Percentiles rank a stretch among this genome's conserved stretches.
Conservation (phyloP, 2,888 invertebrate genomes). For the Leuctra nigra region DNA sequence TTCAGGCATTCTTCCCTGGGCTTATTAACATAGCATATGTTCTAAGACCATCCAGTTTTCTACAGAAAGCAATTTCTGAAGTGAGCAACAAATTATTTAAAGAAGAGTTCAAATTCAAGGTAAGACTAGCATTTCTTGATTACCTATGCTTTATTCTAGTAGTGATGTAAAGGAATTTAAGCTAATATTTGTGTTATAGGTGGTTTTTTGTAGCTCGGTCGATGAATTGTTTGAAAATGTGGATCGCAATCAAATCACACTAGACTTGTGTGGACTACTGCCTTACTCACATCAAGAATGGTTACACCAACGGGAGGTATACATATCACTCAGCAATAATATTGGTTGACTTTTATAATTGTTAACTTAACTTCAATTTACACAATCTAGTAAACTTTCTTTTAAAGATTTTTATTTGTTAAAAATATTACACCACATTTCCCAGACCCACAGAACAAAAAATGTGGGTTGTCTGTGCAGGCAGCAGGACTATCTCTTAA, state of each 20-base stretch:
- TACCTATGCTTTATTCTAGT: too few relatives aligned
- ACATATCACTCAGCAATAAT: too few relatives aligned
- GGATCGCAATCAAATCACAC: slow-evolving; percentile 75
- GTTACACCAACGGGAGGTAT: slow-evolving; percentile 94
- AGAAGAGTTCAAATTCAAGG: slow-evolving; percentile 87
- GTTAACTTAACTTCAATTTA: too few relatives aligned
- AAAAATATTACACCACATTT: neutral
- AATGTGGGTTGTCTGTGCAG: too few relatives aligned
- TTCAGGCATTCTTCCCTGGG: slow-evolving; percentile 88
- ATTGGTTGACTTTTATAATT: too few relatives aligned
- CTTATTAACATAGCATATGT: slow-evolving; percentile 92
- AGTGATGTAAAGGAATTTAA: neutral
- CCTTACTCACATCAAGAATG: slow-evolving; percentile 91
- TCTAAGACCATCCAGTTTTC: slow-evolving; percentile 84
- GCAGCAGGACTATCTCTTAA: too few relatives aligned
- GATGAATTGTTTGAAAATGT: slow-evolving; percentile 83
- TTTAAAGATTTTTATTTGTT: slow-evolving; percentile 5
- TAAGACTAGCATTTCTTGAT: too few relatives aligned
- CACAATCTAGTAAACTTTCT: too few relatives aligned
- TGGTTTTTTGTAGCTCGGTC: slow-evolving; percentile 72
- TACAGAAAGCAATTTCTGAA: slow-evolving; percentile 94
- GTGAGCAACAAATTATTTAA: slow-evolving; percentile 86
- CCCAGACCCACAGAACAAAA: neutral
- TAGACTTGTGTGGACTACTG: slow-evolving; percentile 82
- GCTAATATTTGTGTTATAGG: slow-evolving; percentile 36